Base-by-base conservation (phyloP, 2,113 vertebrate genomes). In the Callithrix jacchus region DNA sequence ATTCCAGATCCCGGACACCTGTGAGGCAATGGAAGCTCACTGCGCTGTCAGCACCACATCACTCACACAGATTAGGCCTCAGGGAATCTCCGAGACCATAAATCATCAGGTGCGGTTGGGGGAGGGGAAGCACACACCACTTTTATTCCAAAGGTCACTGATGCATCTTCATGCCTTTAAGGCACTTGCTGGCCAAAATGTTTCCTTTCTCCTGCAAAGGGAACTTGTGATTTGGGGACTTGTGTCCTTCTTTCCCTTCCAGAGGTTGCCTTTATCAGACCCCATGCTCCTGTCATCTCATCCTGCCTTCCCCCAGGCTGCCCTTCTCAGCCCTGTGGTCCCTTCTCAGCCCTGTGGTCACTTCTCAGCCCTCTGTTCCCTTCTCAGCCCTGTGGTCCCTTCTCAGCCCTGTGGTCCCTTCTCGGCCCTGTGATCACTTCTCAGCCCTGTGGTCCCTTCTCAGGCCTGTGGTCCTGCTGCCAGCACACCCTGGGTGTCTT, bases 1-100 rank as follows among this genome's bases (percentile, higher is more conserved):
- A 8, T 35, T 92, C 81, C 97, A 95, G 70, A 85, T 70, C 52
- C 61, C 2, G 89, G 82, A 87, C 95, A 95, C 94, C 97, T 94
- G 96, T 96, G 81, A 42, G 23, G 35, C 58, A 2, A 37, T n/a
- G 52, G 76, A 92, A 54, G 93, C 64, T 87, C 56, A 0, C 35
- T 2, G 3, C 1, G 83, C 95, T 96, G 96, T 96, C 92, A 90
- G 40, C 96, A 68, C 66, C 0, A 0, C 21, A 10, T 95, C 93
- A 47, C 35, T 95, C 96, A 87, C 94, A 91, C 92, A 64, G 93
- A 96, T 95, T 68, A 93, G 84, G 81, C 84, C n/a, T 1, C 14
- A 0, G 71, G 90, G 95, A 95, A 76, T 89, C 81, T 90, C 73
- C 4, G 25, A 49, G 92, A 23, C 64, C 20, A 45, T 73, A 40